Percentiles rank a stretch among this genome's conserved stretches.
phyloP scores from a whole-genome alignment of 2,888 invertebrate species.

The Idaea dimidiata region DNA sequence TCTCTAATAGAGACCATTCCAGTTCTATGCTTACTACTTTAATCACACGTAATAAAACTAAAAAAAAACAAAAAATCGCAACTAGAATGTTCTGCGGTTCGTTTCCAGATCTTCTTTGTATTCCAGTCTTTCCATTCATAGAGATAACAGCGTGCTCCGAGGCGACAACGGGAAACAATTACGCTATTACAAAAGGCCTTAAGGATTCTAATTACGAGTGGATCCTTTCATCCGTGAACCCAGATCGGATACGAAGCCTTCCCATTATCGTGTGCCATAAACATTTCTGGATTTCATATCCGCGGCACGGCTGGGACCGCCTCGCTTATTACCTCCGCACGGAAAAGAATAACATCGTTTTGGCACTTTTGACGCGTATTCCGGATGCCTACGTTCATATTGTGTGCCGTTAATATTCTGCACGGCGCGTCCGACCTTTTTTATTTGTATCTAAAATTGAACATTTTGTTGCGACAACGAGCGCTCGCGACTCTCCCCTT shows the following conservation, averaged over 20 bases:
- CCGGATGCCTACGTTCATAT: slow-evolving; percentile 79
- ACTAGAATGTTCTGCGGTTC: slow-evolving; percentile 45
- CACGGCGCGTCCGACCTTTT: slow-evolving; percentile 78
- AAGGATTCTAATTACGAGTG: slow-evolving; percentile 72
- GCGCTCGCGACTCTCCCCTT: slow-evolving; percentile 64
- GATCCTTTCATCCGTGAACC: slow-evolving; percentile 65
- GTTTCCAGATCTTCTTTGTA: slow-evolving; percentile 63
- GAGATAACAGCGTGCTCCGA: slow-evolving; percentile 61
- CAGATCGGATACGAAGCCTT: slow-evolving; percentile 70
- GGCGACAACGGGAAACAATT: slow-evolving; percentile 73
- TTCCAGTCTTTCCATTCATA: slow-evolving; percentile 63
- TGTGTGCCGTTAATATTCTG: slow-evolving; percentile 79
- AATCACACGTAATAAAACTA: slow-evolving; percentile 42
- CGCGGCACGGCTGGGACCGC: slow-evolving; percentile 69
- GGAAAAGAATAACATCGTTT: slow-evolving; percentile 79
- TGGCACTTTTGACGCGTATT: slow-evolving; percentile 78
- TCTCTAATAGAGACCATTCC: too few species aligned
- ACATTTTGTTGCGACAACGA: slow-evolving; percentile 79
- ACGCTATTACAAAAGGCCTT: slow-evolving; percentile 70
- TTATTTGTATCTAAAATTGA: slow-evolving; percentile 81
- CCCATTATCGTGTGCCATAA: slow-evolving; percentile 73
- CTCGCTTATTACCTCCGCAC: slow-evolving; percentile 74
- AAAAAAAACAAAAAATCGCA: slow-evolving; percentile 43
- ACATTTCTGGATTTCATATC: slow-evolving; percentile 79
- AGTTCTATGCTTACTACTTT: too few species aligned